These are phyloP conservation scores for Zele albiditarsus DNA, from an alignment of 2,888 invertebrate species.

Conservation along the genomic window DNA sequence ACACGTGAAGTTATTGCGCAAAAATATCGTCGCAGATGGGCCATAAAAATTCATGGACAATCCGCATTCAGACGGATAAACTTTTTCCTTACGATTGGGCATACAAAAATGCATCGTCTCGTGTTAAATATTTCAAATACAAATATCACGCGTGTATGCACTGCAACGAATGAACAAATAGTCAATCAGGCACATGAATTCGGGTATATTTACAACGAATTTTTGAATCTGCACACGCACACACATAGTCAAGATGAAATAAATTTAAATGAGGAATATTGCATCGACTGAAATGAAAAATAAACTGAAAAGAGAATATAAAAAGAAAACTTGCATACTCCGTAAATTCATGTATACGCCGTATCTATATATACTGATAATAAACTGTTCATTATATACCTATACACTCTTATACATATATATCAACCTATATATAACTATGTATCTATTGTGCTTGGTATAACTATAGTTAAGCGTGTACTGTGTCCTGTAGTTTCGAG, in stretches of 20 bases:
- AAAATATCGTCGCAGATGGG: conserved; percentile 2
- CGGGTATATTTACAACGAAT: conserved; percentile 29
- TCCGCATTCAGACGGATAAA: conserved; percentile 18
- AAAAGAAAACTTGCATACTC: conserved; percentile 12
- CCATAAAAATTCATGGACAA: conserved; percentile 21
- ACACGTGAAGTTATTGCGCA: conserved; percentile 15
- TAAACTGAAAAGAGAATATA: conserved; percentile 3
- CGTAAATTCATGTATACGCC: conserved; percentile 45
- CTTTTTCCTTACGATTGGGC: conserved; percentile 15
- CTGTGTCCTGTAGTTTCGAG: conserved; percentile 41
- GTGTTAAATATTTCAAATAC: neutral
- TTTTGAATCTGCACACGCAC: conserved; percentile 26
- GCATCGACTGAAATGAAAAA: neutral
- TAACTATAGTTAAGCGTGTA: conserved; percentile 23
- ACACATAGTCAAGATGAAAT: conserved; percentile 27
- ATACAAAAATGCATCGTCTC: neutral
- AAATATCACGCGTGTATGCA: neutral
- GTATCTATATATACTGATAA: conserved; percentile 44
- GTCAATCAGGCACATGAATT: neutral
- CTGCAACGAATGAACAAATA: neutral
- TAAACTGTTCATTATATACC: conserved; percentile 44
- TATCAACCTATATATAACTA: neutral
- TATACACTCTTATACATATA: neutral
- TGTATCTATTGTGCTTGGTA: conserved; percentile 28
- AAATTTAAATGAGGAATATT: neutral